These are phyloP conservation scores for Brenthis hecate DNA, from an alignment of 2,888 invertebrate genomes.

Conservation along the genomic window DNA sequence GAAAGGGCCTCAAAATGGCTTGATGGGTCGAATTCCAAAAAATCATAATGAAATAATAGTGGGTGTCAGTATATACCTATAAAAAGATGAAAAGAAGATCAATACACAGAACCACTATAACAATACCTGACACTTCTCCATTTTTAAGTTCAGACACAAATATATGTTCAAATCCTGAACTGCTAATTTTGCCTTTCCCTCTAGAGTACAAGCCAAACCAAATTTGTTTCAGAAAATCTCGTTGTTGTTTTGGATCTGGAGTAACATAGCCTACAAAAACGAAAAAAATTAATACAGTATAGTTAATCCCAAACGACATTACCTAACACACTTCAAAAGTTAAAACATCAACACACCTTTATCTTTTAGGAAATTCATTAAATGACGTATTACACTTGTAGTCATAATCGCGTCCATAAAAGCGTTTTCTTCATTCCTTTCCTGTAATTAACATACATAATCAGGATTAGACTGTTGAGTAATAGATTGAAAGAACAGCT, in stretches of 20 bases:
- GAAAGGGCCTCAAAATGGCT: too few species aligned
- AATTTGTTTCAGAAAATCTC: conserved; percentile 86
- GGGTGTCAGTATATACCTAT: too few species aligned
- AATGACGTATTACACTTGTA: conserved; percentile 88
- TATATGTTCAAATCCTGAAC: conserved; percentile 96
- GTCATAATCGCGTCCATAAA: conserved; percentile 90
- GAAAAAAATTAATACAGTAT: background rate
- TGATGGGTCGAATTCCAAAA: too few species aligned
- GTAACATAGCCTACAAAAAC: conserved; percentile 79
- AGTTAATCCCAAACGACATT: background rate
- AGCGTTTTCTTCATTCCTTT: conserved; percentile 89
- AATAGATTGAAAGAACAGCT: background rate
- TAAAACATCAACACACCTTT: conserved; percentile 66
- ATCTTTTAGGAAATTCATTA: conserved; percentile 86
- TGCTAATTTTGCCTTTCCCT: conserved; percentile 89
- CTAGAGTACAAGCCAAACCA: conserved; percentile 94
- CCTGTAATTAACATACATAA: conserved; percentile 60
- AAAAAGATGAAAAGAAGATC: too few species aligned
- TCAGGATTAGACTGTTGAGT: background rate
- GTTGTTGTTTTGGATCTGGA: conserved; percentile 86
- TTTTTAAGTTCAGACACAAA: conserved; percentile 94
- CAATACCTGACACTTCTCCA: conserved; percentile 84
- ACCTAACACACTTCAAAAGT: background rate
- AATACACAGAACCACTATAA: background rate
- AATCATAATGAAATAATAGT: too few species aligned